Evolutionary conservation across 2,797 vertebrate genomes (phyloP), one percentile per base, ranked within the genome.

Genomic region (Acanthurus tractus): DNA sequence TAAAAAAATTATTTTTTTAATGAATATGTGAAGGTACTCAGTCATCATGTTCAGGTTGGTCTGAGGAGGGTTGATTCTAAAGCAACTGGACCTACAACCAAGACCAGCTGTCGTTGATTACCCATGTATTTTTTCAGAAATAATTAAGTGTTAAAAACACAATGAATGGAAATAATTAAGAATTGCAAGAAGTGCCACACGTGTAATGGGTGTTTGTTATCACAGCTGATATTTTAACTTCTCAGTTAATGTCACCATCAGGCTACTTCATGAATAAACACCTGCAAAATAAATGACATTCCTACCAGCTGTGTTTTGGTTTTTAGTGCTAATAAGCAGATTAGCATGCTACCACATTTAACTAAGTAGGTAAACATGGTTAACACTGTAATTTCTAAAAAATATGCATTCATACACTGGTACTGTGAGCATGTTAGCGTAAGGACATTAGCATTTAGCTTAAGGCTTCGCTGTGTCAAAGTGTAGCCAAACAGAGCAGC

Each of bases 71-170:
- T 40, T 10, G 38, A 40, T 40, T 40, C 9, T 40, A 40, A 12
- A 2, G 38, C 38, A 40, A 40, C 38, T 11, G 38, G 38, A 40
- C 38, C 10, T 11, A 40, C 38, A 40, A 40, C 38, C 38, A 40
- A 12, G 38, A 2, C 38, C 38, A 40, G 38, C 38, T 40, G 38
- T 12, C 38, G 2, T 11, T 2, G 8, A 40, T 2, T 40, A 2
- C 11, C 38, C 38, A 9, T 40, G 38, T 9, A 40, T 9, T 40
- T 40, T 40, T 40, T 40, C 29, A 34, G 29, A 40, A 48, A 59
- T 81, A 18, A 78, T 74, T 53, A 58, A 48, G 18, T 4, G 38
- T 70, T 34, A 17, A 1, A 59, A 56, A 57, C 29, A 52, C 3
- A 46, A n/a, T 10, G 9, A 57, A 57, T 3, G 4, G 0, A 40